Evolutionary conservation across 2,113 vertebrate species (phyloP).

Genomic region (Chionodraco myersi): DNA sequence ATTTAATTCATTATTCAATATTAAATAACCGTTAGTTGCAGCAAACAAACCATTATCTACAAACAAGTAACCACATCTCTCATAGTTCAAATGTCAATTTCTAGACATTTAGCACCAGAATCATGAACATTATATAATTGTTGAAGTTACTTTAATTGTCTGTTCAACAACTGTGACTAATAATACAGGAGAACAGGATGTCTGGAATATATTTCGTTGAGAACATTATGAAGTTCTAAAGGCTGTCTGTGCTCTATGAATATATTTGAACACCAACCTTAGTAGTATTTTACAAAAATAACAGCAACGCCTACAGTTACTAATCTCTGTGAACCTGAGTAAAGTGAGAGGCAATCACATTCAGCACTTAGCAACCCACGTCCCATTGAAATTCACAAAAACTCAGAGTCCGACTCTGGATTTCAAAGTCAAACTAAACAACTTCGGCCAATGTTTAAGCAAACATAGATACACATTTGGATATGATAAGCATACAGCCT

Average conservation of each 20-base stretch:
- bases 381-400: conserved; percentile 36
- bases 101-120: background rate
- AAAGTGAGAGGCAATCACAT: conserved; percentile 63
- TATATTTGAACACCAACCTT: conserved; percentile 27
- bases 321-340: conserved; percentile 57
- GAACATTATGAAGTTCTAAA: conserved; percentile 10
- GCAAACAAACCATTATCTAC: background rate
- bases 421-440: conserved; percentile 22
- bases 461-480: background rate
- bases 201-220: conserved; percentile 3
- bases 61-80: conserved; percentile 2
- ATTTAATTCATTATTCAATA: too few species aligned
- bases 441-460: background rate
- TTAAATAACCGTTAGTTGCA: too few species aligned
- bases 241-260: conserved; percentile 24
- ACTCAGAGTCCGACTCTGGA: background rate
- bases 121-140: background rate
- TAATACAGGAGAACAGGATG: background rate
- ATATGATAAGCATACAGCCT: background rate
- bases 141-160: background rate
- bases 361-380: conserved; percentile 49
- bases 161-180: background rate
- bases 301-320: conserved; percentile 50
- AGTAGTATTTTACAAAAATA: conserved; percentile 67
- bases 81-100: background rate